phyloP scores from a whole-genome alignment of 2,888 invertebrate species.

The Tubulanus polymorphus region DNA sequence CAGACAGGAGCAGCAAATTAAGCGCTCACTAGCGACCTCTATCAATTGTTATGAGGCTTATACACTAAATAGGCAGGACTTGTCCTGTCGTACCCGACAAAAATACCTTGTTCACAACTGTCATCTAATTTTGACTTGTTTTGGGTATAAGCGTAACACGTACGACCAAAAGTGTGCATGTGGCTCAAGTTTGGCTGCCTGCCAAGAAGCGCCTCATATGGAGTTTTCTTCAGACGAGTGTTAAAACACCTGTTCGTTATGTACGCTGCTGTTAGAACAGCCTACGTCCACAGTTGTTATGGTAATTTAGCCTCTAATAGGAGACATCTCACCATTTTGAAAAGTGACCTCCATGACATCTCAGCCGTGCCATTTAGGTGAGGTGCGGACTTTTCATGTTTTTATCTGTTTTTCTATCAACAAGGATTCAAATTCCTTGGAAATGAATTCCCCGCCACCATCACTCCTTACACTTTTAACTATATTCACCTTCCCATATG shows the following conservation, averaged over 20 bases:
- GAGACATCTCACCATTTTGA: constrained; percentile 9
- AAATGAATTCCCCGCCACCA: constrained; percentile 1
- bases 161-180: constrained; percentile 15
- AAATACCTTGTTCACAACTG: constrained; percentile 10
- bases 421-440: not conserved
- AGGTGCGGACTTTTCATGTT: constrained; percentile 10
- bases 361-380: constrained; percentile 15
- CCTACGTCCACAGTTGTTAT: not conserved
- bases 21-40: no score
- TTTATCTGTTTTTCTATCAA: not conserved
- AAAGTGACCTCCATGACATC: constrained; percentile 9
- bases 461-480: constrained; percentile 1
- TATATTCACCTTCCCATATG: constrained; percentile 1
- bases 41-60: not conserved
- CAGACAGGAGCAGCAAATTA: no score
- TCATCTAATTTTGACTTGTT: no score
- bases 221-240: constrained; percentile 2
- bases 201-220: constrained; percentile 12
- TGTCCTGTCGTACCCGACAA: constrained; percentile 13
- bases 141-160: no score
- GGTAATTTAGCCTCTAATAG: constrained; percentile 1
- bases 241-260: constrained; percentile 19
- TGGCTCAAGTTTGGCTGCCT: constrained; percentile 10
- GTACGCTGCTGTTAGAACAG: constrained; percentile 4
- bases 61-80: constrained; percentile 4